Conservation (phyloP, 2,113 vertebrate genomes). For the Pteronura brasiliensis region DNA sequence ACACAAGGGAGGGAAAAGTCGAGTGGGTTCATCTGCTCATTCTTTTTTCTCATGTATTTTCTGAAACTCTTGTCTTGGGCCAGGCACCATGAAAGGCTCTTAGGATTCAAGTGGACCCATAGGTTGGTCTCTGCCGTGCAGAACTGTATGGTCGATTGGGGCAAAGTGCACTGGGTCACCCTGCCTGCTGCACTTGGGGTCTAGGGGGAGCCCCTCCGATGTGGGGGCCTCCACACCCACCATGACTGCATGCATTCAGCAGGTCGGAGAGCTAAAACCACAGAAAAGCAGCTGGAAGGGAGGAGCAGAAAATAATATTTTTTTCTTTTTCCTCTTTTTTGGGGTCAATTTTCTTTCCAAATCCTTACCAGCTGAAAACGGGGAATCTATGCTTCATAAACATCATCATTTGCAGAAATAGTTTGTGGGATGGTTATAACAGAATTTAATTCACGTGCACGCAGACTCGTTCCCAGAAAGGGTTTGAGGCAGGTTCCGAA, state of each 20-base stretch:
- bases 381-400: background rate
- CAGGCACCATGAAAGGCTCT: background rate
- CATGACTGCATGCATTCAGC: background rate
- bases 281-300: background rate
- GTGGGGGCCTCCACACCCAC: background rate
- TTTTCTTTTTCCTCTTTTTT: background rate
- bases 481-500: background rate
- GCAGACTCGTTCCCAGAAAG: background rate
- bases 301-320: background rate
- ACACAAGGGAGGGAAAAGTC: background rate
- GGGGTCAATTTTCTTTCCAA: background rate
- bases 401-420: background rate
- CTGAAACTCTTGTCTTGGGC: background rate
- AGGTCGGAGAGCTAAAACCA: background rate
- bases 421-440: background rate
- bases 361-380: background rate
- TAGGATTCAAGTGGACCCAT: background rate
- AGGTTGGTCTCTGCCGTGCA: background rate
- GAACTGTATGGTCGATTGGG: background rate
- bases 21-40: background rate
- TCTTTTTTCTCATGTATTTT: background rate
- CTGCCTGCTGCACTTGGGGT: background rate
- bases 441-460: background rate
- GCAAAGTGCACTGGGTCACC: background rate
- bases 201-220: background rate